phyloP scores from a whole-genome alignment of 2,113 vertebrate genomes.

The Centropus bengalensis region DNA sequence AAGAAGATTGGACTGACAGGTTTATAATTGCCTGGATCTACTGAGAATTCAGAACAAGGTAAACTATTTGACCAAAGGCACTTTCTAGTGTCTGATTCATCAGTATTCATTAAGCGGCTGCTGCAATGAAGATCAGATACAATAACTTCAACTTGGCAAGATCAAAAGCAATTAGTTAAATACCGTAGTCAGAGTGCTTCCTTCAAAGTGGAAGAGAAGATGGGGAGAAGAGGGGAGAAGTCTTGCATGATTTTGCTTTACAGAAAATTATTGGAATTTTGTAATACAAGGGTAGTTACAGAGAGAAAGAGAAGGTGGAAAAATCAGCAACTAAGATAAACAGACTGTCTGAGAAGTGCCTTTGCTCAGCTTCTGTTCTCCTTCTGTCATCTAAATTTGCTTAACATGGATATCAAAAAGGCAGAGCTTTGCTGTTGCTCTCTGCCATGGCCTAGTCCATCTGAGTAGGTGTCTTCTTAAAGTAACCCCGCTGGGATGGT shows the following conservation, averaged over 20 bases:
- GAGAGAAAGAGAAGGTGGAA: not conserved
- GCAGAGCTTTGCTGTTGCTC: not conserved
- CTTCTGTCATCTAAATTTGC: not conserved
- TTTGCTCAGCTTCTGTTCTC: not conserved
- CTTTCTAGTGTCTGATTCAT: not conserved
- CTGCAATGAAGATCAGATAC: not conserved
- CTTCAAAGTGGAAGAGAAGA: not conserved
- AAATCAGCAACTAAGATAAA: not conserved
- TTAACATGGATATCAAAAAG: not conserved
- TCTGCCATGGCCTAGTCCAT: too few species aligned
- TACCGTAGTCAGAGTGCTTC: not conserved
- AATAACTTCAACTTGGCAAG: conserved; percentile 9
- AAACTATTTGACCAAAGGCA: not conserved
- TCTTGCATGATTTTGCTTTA: not conserved
- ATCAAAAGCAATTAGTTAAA: conserved; percentile 18
- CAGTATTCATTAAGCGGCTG: conserved; percentile 8
- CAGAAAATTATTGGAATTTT: not conserved
- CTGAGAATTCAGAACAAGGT: conserved; percentile 11
- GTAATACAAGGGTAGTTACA: not conserved
- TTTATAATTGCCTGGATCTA: conserved; percentile 20
- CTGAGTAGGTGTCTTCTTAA: not conserved
- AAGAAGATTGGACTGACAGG: not conserved
- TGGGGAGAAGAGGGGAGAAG: not conserved
- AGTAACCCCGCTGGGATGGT: not conserved
- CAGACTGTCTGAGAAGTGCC: not conserved